Evolutionary conservation across 2,797 vertebrate species (phyloP).

Genomic region (Poeciliopsis paucimaculata): DNA sequence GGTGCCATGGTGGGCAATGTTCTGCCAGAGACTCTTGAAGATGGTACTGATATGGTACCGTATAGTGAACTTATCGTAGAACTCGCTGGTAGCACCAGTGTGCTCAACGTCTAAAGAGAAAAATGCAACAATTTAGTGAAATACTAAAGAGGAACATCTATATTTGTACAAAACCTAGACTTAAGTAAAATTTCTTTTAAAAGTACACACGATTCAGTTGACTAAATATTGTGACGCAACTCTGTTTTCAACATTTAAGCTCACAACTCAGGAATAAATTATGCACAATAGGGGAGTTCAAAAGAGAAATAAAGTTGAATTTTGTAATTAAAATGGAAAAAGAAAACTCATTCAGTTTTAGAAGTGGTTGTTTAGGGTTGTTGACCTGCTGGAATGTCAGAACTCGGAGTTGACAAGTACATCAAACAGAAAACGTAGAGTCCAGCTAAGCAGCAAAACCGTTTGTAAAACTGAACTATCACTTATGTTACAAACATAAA

Average conservation of each 20-base stretch:
- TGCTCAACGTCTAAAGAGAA: slow-evolving; percentile 91
- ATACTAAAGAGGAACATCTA: not conserved
- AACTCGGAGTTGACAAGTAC: not conserved
- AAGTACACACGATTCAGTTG: not conserved
- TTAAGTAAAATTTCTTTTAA: not conserved
- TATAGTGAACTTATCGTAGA: slow-evolving; percentile 99
- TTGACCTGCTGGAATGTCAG: not conserved
- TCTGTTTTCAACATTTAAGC: not conserved
- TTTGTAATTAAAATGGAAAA: not conserved
- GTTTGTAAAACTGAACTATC: not conserved
- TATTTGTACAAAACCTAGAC: not conserved
- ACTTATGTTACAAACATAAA: not conserved
- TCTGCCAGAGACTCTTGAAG: slow-evolving; percentile 99
- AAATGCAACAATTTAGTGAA: not conserved
- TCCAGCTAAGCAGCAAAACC: not conserved
- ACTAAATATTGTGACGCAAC: not conserved
- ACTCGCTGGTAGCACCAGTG: slow-evolving; percentile 97
- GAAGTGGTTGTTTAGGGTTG: not conserved
- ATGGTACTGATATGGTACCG: slow-evolving; percentile 99
- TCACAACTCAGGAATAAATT: not conserved
- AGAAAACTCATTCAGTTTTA: not conserved
- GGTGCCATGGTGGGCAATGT: slow-evolving; percentile 95
- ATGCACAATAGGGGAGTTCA: not conserved
- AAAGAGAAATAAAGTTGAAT: not conserved
- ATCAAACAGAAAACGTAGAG: not conserved